phyloP scores from a whole-genome alignment of 2,113 vertebrate species.

The Gasterosteus nipponicus region DNA sequence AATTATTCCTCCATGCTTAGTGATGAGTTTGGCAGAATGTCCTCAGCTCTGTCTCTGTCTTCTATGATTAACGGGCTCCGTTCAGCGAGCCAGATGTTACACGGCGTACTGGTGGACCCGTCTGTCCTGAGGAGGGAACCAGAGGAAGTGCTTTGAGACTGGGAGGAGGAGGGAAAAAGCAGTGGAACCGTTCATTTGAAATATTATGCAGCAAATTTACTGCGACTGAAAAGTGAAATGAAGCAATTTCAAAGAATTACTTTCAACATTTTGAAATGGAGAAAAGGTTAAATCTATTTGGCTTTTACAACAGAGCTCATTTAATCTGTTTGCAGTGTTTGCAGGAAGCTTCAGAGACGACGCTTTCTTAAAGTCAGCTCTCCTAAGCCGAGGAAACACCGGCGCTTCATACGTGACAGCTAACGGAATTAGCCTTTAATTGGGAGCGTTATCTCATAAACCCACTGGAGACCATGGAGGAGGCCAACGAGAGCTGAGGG shows the following conservation, averaged over 20 bases:
- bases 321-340: conserved; percentile 7
- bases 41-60: conserved; percentile 1
- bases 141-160: no score
- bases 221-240: neutral
- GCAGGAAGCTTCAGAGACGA: conserved; percentile 20
- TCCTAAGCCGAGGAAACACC: conserved; percentile 50
- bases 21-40: neutral
- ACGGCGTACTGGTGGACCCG: neutral
- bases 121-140: neutral
- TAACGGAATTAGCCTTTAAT: conserved; percentile 64
- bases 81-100: neutral
- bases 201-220: neutral
- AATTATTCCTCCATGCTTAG: neutral
- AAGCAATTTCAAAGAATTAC: neutral
- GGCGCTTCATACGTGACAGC: conserved; percentile 49
- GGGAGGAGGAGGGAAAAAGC: no score
- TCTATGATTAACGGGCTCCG: conserved; percentile 22
- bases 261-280: neutral
- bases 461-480: conserved; percentile 34
- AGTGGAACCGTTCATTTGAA: neutral
- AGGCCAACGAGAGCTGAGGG: conserved; percentile 40
- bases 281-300: conserved; percentile 5
- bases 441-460: conserved; percentile 44
- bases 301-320: neutral
- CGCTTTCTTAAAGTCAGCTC: conserved; percentile 29